A percentile compares a stretch with the other conserved stretches of the same genome.
phyloP scores from a whole-genome alignment of 2,888 invertebrate genomes.

The Portevinia maculata region DNA sequence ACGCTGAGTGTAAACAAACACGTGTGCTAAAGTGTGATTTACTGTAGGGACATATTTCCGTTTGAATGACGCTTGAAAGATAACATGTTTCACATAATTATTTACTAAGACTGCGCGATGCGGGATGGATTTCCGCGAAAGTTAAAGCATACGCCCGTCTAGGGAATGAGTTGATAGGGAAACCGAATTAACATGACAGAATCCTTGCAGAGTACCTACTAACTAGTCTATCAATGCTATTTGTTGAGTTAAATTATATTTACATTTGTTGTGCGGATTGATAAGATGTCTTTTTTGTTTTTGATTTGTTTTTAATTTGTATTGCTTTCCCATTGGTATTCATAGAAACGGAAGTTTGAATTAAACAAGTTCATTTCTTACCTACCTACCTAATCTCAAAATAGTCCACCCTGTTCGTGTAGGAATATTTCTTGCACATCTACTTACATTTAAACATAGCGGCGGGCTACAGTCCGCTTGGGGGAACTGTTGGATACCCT shows the following conservation, averaged over 20 bases:
- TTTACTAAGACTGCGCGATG: constrained; percentile 58
- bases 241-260: constrained; percentile 68
- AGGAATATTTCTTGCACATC: too few relatives aligned
- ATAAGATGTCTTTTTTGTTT: constrained; percentile 22
- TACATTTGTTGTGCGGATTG: constrained; percentile 40
- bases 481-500: too few relatives aligned
- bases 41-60: constrained; percentile 58
- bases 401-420: too few relatives aligned
- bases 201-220: constrained; percentile 3
- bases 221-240: constrained; percentile 56
- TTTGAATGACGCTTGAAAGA: constrained; percentile 65
- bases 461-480: too few relatives aligned
- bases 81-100: constrained; percentile 73
- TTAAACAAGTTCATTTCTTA: too few relatives aligned
- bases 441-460: too few relatives aligned
- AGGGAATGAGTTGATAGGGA: neutral
- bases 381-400: too few relatives aligned
- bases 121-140: constrained; percentile 26
- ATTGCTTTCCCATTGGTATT: constrained; percentile 35
- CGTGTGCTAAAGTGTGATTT: constrained; percentile 69
- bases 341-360: constrained; percentile 10
- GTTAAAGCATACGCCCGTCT: constrained; percentile 34
- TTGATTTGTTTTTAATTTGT: constrained; percentile 5
- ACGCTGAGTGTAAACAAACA: constrained; percentile 48
- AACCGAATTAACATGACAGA: constrained; percentile 8